Conservation (phyloP, 2,797 vertebrate genomes). For the Monodelphis domestica region DNA sequence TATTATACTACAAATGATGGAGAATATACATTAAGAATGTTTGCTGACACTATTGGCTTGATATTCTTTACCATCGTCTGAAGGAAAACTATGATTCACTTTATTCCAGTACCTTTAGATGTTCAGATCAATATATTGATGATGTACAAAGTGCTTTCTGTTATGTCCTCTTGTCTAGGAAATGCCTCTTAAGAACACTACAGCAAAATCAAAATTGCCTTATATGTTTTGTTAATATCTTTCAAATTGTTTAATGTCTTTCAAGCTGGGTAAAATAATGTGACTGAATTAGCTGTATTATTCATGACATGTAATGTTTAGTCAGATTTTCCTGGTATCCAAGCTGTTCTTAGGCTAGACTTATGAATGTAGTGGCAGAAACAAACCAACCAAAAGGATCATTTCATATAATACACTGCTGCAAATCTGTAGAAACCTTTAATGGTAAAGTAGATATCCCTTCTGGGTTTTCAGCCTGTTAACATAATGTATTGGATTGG, state of each 20-base stretch:
- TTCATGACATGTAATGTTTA: neutral
- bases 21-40: neutral
- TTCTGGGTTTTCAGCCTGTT: neutral
- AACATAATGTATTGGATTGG: neutral
- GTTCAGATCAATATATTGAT: neutral
- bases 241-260: neutral
- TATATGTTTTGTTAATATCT: neutral
- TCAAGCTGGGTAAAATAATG: neutral
- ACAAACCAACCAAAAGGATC: neutral
- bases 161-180: neutral
- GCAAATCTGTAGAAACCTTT: neutral
- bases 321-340: neutral
- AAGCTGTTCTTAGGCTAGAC: neutral
- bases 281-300: neutral
- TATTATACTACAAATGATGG: neutral
- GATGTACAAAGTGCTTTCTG: neutral
- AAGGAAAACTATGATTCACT: neutral
- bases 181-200: neutral
- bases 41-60: neutral
- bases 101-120: neutral
- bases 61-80: neutral
- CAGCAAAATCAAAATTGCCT: neutral
- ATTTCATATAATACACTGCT: neutral
- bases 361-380: neutral
- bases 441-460: neutral